These are phyloP conservation scores for Miltochrista miniata DNA, from an alignment of 2,888 invertebrate genomes.

Conservation along the genomic window DNA sequence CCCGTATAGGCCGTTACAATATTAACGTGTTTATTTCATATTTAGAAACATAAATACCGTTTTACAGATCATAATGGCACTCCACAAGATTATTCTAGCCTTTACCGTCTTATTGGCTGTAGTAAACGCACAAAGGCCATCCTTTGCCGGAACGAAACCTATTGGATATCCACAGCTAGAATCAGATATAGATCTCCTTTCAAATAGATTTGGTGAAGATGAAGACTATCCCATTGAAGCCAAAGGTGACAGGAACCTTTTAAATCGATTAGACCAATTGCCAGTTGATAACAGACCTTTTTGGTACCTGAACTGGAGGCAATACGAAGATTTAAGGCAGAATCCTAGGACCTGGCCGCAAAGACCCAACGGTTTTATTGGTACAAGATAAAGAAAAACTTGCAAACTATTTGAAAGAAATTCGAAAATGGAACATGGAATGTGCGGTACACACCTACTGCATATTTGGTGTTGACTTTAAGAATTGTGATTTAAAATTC, in stretches of 20 bases:
- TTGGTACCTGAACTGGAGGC: slow-evolving; percentile 32
- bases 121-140: slow-evolving; percentile 83
- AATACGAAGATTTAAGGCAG: slow-evolving; percentile 65
- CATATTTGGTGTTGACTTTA: too few relatives aligned
- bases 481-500: slow-evolving; percentile 3
- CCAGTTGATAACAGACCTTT: slow-evolving; percentile 27
- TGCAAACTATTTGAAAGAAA: neutral
- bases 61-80: slow-evolving; percentile 45
- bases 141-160: slow-evolving; percentile 84
- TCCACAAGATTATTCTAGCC: slow-evolving; percentile 45
- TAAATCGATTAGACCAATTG: slow-evolving; percentile 23
- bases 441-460: neutral
- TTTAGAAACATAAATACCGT: slow-evolving; percentile 7
- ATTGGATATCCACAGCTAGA: slow-evolving; percentile 85
- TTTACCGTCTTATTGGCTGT: slow-evolving; percentile 47
- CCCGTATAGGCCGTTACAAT: neutral
- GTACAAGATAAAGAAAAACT: slow-evolving; percentile 14
- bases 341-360: slow-evolving; percentile 59
- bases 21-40: neutral
- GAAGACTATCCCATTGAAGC: slow-evolving; percentile 83
- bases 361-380: slow-evolving; percentile 51
- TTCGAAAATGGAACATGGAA: neutral
- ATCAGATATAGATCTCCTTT: slow-evolving; percentile 48
- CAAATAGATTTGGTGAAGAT: slow-evolving; percentile 80
- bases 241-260: slow-evolving; percentile 25